Percentiles rank a stretch among this genome's conserved stretches.
Conservation (phyloP, 2,888 invertebrate genomes). For the Dromius quadrimaculatus region DNA sequence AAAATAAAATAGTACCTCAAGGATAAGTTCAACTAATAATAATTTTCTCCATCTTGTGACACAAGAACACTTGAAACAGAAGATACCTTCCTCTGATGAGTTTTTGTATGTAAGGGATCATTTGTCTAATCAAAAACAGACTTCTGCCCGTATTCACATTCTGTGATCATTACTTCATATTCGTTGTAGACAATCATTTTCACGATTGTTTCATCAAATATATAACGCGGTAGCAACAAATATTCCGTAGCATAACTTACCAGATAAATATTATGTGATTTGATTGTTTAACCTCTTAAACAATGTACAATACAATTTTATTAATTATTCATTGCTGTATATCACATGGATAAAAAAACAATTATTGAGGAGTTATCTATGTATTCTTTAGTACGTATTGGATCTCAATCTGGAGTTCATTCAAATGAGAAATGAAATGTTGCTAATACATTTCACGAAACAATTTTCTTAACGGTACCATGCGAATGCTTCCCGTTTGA, state of each 20-base stretch:
- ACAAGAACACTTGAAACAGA: background rate
- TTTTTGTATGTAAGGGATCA: background rate
- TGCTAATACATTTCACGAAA: background rate
- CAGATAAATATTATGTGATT: too few species aligned
- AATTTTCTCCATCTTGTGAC: background rate
- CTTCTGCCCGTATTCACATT: background rate
- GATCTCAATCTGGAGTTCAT: too few species aligned
- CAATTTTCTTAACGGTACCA: background rate
- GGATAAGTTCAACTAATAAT: conserved; percentile 4
- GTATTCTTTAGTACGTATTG: too few species aligned
- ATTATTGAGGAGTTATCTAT: too few species aligned
- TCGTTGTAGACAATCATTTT: background rate
- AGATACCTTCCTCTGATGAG: background rate
- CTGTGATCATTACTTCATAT: background rate
- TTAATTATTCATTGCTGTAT: too few species aligned
- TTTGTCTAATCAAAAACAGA: background rate
- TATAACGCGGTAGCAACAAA: too few species aligned
- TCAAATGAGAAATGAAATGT: background rate
- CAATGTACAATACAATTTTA: too few species aligned
- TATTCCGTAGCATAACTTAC: too few species aligned
- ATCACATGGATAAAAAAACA: too few species aligned
- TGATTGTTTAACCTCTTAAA: too few species aligned
- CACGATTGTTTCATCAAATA: background rate
- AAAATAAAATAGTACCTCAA: background rate
- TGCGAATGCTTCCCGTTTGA: background rate